A percentile compares a stretch with the other conserved stretches of the same genome.
Evolutionary conservation across 2,797 vertebrate genomes (phyloP).

Genomic region (Cossypha dichroa): DNA sequence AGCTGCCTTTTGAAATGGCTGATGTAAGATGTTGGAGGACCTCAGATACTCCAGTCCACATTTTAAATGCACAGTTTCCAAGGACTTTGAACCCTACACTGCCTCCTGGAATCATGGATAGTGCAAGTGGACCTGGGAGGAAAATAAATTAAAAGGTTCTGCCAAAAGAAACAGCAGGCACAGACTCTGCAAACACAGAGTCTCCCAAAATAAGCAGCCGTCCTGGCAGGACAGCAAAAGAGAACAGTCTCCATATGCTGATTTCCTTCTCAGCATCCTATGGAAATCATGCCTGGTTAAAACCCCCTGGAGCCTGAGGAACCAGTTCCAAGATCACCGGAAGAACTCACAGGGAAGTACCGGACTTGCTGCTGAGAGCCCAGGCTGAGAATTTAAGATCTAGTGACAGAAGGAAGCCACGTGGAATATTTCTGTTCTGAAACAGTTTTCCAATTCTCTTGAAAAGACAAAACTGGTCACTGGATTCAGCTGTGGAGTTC

Average conservation of each 20-base stretch:
- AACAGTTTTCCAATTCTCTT: background rate
- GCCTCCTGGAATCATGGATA: background rate
- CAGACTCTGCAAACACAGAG: background rate
- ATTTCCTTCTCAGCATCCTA: background rate
- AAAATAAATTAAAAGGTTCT: background rate
- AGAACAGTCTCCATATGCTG: conserved; percentile 12
- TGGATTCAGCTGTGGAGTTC: background rate
- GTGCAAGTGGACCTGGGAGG: background rate
- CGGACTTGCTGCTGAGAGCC: background rate
- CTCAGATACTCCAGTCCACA: background rate
- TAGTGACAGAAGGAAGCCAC: background rate
- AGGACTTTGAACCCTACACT: background rate
- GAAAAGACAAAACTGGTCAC: background rate
- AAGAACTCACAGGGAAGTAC: background rate
- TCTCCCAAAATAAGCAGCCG: background rate
- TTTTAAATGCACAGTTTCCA: background rate
- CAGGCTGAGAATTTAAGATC: background rate
- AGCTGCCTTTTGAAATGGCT: background rate
- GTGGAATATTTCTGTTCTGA: background rate
- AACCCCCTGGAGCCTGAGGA: background rate
- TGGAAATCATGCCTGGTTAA: background rate
- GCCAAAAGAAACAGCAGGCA: conserved; percentile 37
- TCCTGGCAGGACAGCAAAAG: background rate
- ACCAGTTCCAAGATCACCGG: background rate
- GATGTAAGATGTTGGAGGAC: background rate